A percentile compares a stretch with the other conserved stretches of the same genome.
phyloP scores from a whole-genome alignment of 2,797 vertebrate species.

The Galago senegalensis region DNA sequence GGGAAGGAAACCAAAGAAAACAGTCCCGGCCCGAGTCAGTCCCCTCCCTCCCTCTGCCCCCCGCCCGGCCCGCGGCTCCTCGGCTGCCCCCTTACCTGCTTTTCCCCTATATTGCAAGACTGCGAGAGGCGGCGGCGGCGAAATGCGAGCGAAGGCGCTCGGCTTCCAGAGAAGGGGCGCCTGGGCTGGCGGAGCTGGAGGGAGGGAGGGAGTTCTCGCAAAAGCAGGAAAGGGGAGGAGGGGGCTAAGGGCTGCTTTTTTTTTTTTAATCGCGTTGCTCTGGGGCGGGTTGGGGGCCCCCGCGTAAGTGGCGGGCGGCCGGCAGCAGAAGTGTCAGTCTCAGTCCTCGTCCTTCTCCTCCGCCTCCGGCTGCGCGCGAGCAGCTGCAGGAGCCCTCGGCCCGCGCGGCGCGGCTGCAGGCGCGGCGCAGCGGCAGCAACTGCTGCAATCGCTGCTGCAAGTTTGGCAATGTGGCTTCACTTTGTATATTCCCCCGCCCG shows the following conservation, averaged over 20 bases:
- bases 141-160: slow-evolving; percentile 77
- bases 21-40: slow-evolving; percentile 49
- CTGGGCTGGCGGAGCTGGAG: slow-evolving; percentile 74
- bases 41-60: neutral
- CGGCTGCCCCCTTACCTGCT: slow-evolving; percentile 88
- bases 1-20: slow-evolving; percentile 76
- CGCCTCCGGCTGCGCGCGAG: slow-evolving; percentile 81
- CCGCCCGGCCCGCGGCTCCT: slow-evolving; percentile 56
- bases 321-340: slow-evolving; percentile 79
- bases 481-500: slow-evolving; percentile 86
- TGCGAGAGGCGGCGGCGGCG: slow-evolving; percentile 86
- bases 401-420: slow-evolving; percentile 83
- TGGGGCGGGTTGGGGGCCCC: slow-evolving; percentile 60
- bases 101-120: slow-evolving; percentile 89
- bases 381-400: slow-evolving; percentile 86
- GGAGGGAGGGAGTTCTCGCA: slow-evolving; percentile 79
- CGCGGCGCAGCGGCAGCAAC: slow-evolving; percentile 87
- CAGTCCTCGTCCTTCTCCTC: slow-evolving; percentile 74
- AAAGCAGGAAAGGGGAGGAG: slow-evolving; percentile 81
- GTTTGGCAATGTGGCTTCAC: slow-evolving; percentile 90
- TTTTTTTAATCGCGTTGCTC: slow-evolving; percentile 68
- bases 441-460: slow-evolving; percentile 89
- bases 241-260: slow-evolving; percentile 69
- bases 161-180: slow-evolving; percentile 78
- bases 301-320: slow-evolving; percentile 76